phyloP scores from a whole-genome alignment of 2,888 invertebrate species.

The Volucella zonaria region DNA sequence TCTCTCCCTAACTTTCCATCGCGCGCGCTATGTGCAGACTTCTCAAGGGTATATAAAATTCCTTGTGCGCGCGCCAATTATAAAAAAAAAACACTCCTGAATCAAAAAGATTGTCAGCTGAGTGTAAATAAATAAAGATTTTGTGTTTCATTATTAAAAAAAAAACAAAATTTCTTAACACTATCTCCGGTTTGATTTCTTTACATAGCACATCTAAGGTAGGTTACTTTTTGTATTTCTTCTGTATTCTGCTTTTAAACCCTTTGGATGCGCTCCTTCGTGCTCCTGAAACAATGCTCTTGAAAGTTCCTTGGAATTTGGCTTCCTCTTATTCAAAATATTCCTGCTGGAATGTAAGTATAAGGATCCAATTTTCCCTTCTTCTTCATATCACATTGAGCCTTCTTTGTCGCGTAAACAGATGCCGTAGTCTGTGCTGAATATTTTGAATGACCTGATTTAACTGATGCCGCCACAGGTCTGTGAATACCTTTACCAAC shows the following conservation, averaged over 20 bases:
- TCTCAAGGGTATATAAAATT: too few species aligned
- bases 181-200: background rate
- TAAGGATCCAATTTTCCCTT: constrained; percentile 94
- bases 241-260: constrained; percentile 77
- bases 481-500: constrained; percentile 95
- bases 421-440: constrained; percentile 76
- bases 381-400: constrained; percentile 92
- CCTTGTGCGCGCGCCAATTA: too few species aligned
- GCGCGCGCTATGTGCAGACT: too few species aligned
- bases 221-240: constrained; percentile 78
- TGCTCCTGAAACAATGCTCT: constrained; percentile 89
- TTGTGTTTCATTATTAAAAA: constrained; percentile 33
- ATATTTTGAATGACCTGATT: constrained; percentile 80
- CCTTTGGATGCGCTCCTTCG: constrained; percentile 85
- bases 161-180: background rate
- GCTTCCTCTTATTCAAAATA: constrained; percentile 92
- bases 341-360: constrained; percentile 94
- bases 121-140: constrained; percentile 54
- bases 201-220: too few species aligned
- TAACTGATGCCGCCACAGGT: constrained; percentile 83
- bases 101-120: too few species aligned
- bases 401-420: constrained; percentile 89
- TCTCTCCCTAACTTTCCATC: too few species aligned
- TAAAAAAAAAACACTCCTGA: too few species aligned
- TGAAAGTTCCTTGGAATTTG: constrained; percentile 90